Evolutionary conservation across 1,140 invertebrate genomes (phyloP).

Genomic region (Vanessa atalanta): DNA sequence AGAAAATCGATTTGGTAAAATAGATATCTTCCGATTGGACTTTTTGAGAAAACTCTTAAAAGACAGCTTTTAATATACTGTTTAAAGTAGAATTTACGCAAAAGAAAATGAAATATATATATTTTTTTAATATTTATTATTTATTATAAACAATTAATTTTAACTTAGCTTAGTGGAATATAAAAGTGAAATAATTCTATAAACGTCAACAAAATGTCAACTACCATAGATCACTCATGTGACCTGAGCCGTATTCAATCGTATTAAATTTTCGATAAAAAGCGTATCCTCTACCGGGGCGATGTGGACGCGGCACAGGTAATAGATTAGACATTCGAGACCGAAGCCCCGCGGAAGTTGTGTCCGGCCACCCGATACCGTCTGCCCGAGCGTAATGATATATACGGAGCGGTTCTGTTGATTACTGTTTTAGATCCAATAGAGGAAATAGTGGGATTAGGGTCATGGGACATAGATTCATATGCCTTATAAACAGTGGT

Average conservation of each 20-base stretch:
- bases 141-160: too few relatives aligned
- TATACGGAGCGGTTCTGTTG: slow-evolving; percentile 5
- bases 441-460: neutral
- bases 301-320: slow-evolving; percentile 35
- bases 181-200: neutral
- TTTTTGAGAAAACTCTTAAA: too few relatives aligned
- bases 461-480: neutral
- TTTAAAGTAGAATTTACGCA: too few relatives aligned
- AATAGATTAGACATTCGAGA: slow-evolving; percentile 64
- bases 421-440: neutral
- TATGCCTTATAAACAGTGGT: neutral
- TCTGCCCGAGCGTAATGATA: slow-evolving; percentile 36
- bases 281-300: slow-evolving; percentile 12
- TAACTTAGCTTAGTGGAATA: too few relatives aligned
- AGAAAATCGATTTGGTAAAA: too few relatives aligned
- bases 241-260: slow-evolving; percentile 2
- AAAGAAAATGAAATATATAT: too few relatives aligned
- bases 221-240: neutral
- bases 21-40: too few relatives aligned
- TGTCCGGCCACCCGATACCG: slow-evolving; percentile 64
- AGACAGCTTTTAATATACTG: too few relatives aligned
- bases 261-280: slow-evolving; percentile 17
- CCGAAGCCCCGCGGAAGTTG: slow-evolving; percentile 64
- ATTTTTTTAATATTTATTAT: too few relatives aligned
- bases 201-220: slow-evolving; percentile 1